Base-by-base conservation (phyloP, 37 sponge, comb jelly and placozoan genomes). In the Beroe ovata region DNA sequence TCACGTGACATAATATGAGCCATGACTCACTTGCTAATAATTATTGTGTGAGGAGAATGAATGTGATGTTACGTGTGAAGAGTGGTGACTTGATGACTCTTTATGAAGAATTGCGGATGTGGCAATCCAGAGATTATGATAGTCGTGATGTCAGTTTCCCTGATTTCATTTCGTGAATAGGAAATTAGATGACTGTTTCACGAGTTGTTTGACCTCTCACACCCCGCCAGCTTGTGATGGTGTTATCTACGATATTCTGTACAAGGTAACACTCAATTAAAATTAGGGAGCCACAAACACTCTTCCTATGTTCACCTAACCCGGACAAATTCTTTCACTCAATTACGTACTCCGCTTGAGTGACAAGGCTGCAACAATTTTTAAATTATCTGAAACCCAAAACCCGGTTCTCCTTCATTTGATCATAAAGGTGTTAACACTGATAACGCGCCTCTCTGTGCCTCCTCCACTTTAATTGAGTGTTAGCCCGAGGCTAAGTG, bases 291-390 rank as follows among this genome's bases (percentile, higher is more conserved):
- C 69, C 25, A 14, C 69, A 26, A 66, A 66, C 18, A 6, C 6
- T 11, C 54, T 11, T 11, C 6, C 54, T 6, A 6, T 47, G 11
- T 47, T 47, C 54, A 47, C 54, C 54, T 6, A 11, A 66, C 32
- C 30, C 34, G 69, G 32, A 66, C 69, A 11, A 47, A 66, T 66
- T 66, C 69, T 66, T 66, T 66, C 32, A 14, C 69, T 30, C 69
- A 66, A 66, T 66, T 66, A 66, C 69, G 69, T 66, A 14, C 32
- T 25, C 32, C 30, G 69, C 32, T 66, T 66, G 69, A 66, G 69
- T 66, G 69, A 66, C 69, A 66, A 30, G 69, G 84, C 84, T 77
- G 84, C 84, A 42, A 77, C 84, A 77, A 39, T 77, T 77, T 77
- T 77, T 77, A 25, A 77, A 77, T 77, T 77, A 77, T 77, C 41